Conservation (phyloP, 1,140 invertebrate species). For the Drosophila suzukii region DNA sequence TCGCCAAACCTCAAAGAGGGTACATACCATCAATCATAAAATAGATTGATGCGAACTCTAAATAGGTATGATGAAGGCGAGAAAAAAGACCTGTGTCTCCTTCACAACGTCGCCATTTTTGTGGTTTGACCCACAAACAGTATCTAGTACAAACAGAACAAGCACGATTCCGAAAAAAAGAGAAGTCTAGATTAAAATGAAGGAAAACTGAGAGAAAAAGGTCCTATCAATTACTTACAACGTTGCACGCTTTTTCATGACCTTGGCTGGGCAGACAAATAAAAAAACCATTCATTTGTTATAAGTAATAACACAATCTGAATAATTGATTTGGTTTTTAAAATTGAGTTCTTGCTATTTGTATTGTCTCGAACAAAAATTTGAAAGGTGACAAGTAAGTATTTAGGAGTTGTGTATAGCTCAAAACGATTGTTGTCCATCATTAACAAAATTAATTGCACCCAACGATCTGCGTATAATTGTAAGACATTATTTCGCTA, state of each 20-base stretch:
- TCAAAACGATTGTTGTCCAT: background rate
- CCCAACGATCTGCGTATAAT: background rate
- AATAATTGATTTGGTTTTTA: slow-evolving; percentile 30
- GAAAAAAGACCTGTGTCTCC: slow-evolving; percentile 44
- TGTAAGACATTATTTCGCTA: background rate
- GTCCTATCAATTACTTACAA: slow-evolving; percentile 57
- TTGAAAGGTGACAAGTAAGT: slow-evolving; percentile 19
- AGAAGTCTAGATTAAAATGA: slow-evolving; percentile 26
- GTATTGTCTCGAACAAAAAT: background rate
- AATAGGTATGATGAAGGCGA: slow-evolving; percentile 12
- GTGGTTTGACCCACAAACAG: slow-evolving; percentile 76
- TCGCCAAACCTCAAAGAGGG: slow-evolving; percentile 46
- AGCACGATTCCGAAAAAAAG: slow-evolving; percentile 6
- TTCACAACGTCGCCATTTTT: slow-evolving; percentile 49
- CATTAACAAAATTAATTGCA: background rate
- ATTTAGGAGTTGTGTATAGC: slow-evolving; percentile 18
- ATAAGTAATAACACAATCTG: slow-evolving; percentile 6
- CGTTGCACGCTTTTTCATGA: slow-evolving; percentile 16
- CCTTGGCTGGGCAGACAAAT: slow-evolving; percentile 1
- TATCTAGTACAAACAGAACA: slow-evolving; percentile 39
- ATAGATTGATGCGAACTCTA: slow-evolving; percentile 61
- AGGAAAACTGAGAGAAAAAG: slow-evolving; percentile 3
- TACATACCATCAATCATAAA: slow-evolving; percentile 46
- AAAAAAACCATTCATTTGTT: background rate
- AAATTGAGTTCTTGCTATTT: slow-evolving; percentile 1